Base-by-base conservation (phyloP, 1,140 invertebrate genomes). In the Phthorimaea operculella region DNA sequence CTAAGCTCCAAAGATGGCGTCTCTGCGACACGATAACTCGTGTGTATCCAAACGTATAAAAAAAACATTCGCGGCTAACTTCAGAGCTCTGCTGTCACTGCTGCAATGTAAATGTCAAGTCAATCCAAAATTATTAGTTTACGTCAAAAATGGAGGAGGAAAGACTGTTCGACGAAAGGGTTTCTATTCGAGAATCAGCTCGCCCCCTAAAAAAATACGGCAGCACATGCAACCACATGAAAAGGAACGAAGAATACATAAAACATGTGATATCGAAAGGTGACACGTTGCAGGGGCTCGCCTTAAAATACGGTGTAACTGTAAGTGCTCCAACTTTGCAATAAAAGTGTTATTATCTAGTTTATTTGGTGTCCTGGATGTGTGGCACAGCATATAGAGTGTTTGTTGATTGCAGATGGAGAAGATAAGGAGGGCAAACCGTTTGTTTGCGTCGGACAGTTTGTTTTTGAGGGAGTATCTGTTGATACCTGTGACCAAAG, bases 211-310 rank as follows among this genome's bases (percentile, higher is more conserved):
- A 95, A 83, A 96, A 94, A 85, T 97, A 97, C 82, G 95, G 95
- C 47, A 96, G 93, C 70, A 96, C 93, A 39, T 91, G 92, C 60
- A 94, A 90, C 83, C 87, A 88, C 58, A 86, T 87, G 62, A 87
- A 87, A 68, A 85, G 87, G 64, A 88, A 89, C 68, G 91, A 93
- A 70, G 90, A 89, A 65, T 90, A 92, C 66, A 87, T 96, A 55
- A 93, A 94, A 79, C 95, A 97, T 79, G 87, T 86, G 42, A 90
- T 98, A 57, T 83, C 89, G 21, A 89, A 92, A 73, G 90, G 89
- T 14, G 96, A 98, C 79, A 97, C 96, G n/a, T 86, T 98, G 57
- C 94, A 96, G 87, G 95, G 96, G 66, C 92, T 98, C 63, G 94
- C 96, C 17, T 87, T 97, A 33, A 96, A 94, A 89, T 97, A 97